These are phyloP conservation scores for Oxygymnocypris stewartii DNA, from an alignment of 2,113 vertebrate species.

Conservation along the genomic window DNA sequence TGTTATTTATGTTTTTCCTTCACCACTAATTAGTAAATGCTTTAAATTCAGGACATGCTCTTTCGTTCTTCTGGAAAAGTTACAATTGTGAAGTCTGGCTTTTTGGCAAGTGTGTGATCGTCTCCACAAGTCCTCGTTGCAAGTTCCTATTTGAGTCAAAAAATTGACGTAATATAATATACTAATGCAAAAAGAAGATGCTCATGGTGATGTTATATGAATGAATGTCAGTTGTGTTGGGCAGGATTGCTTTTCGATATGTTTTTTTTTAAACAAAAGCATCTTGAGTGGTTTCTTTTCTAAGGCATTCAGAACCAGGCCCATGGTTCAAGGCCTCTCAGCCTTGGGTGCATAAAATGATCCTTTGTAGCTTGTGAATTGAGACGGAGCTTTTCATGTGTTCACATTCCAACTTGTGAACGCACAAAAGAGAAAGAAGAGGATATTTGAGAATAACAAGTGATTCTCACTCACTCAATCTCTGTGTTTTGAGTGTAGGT, in stretches of 20 bases:
- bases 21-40: background rate
- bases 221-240: slow-evolving; percentile 35
- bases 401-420: slow-evolving; percentile 50
- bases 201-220: slow-evolving; percentile 25
- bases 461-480: background rate
- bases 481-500: background rate
- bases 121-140: slow-evolving; percentile 1
- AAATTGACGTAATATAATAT: background rate
- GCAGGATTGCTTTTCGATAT: slow-evolving; percentile 44
- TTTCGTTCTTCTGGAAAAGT: background rate
- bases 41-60: background rate
- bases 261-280: slow-evolving; percentile 55
- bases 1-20: background rate
- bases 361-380: slow-evolving; percentile 58
- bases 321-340: slow-evolving; percentile 51
- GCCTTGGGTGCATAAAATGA: slow-evolving; percentile 64
- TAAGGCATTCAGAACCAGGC: slow-evolving; percentile 53
- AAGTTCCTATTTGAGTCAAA: background rate
- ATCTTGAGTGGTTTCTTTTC: slow-evolving; percentile 64
- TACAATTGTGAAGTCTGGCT: background rate
- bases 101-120: background rate
- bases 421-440: slow-evolving; percentile 33
- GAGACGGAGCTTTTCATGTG: slow-evolving; percentile 68
- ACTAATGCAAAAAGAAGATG: background rate
- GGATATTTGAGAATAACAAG: slow-evolving; percentile 15